Conservation (phyloP, 1,140 invertebrate genomes). For the Apis florea region DNA sequence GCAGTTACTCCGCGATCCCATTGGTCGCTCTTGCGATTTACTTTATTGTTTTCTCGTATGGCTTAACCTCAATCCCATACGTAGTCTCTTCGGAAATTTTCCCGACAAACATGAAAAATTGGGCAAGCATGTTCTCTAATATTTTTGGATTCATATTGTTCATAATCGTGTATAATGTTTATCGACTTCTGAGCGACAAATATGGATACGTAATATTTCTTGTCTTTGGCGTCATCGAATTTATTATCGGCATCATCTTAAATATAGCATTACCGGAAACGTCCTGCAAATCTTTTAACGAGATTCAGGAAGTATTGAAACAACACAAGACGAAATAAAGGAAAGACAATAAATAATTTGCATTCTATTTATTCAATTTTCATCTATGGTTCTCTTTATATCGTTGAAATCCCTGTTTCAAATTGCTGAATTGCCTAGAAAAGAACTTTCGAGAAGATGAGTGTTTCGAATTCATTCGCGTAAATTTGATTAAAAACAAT, state of each 20-base stretch:
- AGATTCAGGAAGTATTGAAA: conserved; percentile 33
- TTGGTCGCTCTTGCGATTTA: conserved; percentile 83
- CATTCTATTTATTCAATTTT: background rate
- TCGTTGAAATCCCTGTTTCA: background rate
- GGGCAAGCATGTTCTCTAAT: conserved; percentile 84
- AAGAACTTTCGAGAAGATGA: background rate
- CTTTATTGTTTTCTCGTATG: conserved; percentile 84
- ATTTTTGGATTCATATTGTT: conserved; percentile 85
- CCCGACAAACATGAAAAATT: conserved; percentile 84
- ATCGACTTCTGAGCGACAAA: conserved; percentile 81
- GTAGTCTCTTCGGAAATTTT: conserved; percentile 87
- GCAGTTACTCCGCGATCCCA: conserved; percentile 80
- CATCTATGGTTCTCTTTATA: background rate
- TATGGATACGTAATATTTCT: conserved; percentile 86
- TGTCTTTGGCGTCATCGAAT: conserved; percentile 83
- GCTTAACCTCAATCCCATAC: conserved; percentile 85
- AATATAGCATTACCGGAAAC: conserved; percentile 87
- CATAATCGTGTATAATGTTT: conserved; percentile 86
- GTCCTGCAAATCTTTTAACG: conserved; percentile 85
- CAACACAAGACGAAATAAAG: background rate
- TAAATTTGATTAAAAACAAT: background rate
- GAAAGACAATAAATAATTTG: background rate
- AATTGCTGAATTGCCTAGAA: background rate
- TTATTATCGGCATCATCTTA: conserved; percentile 79
- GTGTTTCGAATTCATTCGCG: background rate